A percentile compares a stretch with the other conserved stretches of the same genome.
Evolutionary conservation across 2,888 invertebrate species (phyloP).

Genomic region (Nudaria mundana): DNA sequence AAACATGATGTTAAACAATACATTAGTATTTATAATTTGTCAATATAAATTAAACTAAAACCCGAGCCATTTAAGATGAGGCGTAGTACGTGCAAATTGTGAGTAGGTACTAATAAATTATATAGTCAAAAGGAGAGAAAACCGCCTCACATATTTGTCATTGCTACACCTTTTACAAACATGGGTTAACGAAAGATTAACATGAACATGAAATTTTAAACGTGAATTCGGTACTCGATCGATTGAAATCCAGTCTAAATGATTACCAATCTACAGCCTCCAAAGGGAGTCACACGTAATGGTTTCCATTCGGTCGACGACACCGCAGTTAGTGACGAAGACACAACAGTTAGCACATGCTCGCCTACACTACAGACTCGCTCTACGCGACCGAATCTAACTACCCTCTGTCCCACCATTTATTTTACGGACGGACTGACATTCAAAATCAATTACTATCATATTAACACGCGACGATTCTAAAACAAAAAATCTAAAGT

Average conservation of each 20-base stretch:
- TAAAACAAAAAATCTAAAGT: too few relatives aligned
- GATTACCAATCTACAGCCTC: background rate
- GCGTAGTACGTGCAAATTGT: slow-evolving; percentile 17
- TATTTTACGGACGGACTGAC: too few relatives aligned
- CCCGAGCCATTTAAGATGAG: slow-evolving; percentile 33
- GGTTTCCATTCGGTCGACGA: slow-evolving; percentile 40
- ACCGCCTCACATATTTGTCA: slow-evolving; percentile 5
- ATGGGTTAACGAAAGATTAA: slow-evolving; percentile 43
- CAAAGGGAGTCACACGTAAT: slow-evolving; percentile 6
- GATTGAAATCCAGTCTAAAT: background rate
- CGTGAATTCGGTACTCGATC: slow-evolving; percentile 26
- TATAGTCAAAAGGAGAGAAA: slow-evolving; percentile 3
- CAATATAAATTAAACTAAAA: slow-evolving; percentile 17
- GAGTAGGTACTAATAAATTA: slow-evolving; percentile 10
- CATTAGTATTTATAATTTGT: slow-evolving; percentile 16
- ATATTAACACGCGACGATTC: too few relatives aligned
- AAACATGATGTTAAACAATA: slow-evolving; percentile 15
- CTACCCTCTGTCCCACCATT: too few relatives aligned
- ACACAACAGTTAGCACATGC: slow-evolving; percentile 42
- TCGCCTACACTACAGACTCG: slow-evolving; percentile 41
- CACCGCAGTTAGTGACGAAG: slow-evolving; percentile 39
- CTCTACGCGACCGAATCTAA: slow-evolving; percentile 35
- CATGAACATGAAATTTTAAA: slow-evolving; percentile 41
- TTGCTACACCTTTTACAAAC: slow-evolving; percentile 52
- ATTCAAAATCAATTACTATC: too few relatives aligned